Conservation (phyloP, 2,888 invertebrate genomes). For the Charanyca ferruginea region DNA sequence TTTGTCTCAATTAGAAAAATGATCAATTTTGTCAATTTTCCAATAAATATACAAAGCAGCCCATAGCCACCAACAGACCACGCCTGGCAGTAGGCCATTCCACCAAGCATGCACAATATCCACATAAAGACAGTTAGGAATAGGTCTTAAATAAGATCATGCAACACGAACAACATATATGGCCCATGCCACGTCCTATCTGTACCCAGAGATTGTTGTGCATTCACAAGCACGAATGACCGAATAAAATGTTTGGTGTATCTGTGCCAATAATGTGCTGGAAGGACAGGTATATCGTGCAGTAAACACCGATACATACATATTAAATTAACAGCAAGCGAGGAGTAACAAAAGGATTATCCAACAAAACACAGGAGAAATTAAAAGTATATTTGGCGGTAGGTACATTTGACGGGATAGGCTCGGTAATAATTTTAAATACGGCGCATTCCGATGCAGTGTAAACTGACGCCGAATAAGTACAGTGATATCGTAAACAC, state of each 20-base stretch:
- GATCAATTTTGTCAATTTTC: slow-evolving; percentile 67
- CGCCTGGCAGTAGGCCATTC: slow-evolving; percentile 88
- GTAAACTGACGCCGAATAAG: slow-evolving; percentile 79
- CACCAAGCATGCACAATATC: slow-evolving; percentile 89
- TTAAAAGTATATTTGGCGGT: slow-evolving; percentile 77
- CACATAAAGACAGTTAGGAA: slow-evolving; percentile 83
- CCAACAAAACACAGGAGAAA: slow-evolving; percentile 80
- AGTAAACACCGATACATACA: slow-evolving; percentile 85
- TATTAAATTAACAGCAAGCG: slow-evolving; percentile 86
- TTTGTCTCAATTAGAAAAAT: slow-evolving; percentile 56
- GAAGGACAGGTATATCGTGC: slow-evolving; percentile 88
- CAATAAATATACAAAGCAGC: slow-evolving; percentile 84
- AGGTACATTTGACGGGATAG: slow-evolving; percentile 84
- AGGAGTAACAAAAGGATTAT: slow-evolving; percentile 84
- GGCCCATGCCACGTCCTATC: slow-evolving; percentile 88
- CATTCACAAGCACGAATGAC: slow-evolving; percentile 88
- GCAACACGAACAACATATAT: slow-evolving; percentile 90
- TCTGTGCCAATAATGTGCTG: slow-evolving; percentile 88
- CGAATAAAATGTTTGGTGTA: slow-evolving; percentile 83
- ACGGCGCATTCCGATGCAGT: slow-evolving; percentile 87
- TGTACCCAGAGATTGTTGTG: slow-evolving; percentile 83
- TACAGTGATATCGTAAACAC: slow-evolving; percentile 72
- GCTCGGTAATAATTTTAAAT: slow-evolving; percentile 78
- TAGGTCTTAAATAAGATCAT: slow-evolving; percentile 86
- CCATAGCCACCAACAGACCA: slow-evolving; percentile 83